Evolutionary conservation across 2,113 vertebrate genomes (phyloP).

Genomic region (Asarcornis scutulata): DNA sequence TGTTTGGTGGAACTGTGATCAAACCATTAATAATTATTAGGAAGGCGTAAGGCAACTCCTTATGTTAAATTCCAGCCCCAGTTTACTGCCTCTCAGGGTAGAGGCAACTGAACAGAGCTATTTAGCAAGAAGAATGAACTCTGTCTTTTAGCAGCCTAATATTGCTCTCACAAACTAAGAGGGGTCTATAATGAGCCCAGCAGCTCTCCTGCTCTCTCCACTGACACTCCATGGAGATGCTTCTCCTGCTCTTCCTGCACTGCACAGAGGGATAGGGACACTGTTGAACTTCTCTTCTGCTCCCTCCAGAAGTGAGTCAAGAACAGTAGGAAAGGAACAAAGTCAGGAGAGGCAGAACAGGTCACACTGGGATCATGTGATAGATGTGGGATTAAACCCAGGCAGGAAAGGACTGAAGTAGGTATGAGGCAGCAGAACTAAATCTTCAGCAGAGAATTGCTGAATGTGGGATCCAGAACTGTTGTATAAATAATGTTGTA

Average conservation of each 20-base stretch:
- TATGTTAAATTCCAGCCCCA: background rate
- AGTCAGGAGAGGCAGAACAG: fast-evolving
- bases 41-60: background rate
- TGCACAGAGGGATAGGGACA: too few relatives aligned
- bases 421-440: background rate
- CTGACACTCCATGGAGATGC: background rate
- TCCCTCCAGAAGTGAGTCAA: background rate
- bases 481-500: background rate
- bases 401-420: background rate
- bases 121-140: background rate
- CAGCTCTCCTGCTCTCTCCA: background rate
- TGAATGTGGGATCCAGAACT: background rate
- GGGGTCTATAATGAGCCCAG: background rate
- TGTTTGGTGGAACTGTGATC: background rate
- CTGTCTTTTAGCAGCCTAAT: background rate
- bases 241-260: background rate
- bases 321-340: background rate
- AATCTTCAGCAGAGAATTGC: background rate
- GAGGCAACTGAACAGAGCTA: background rate
- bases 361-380: background rate
- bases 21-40: background rate
- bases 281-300: background rate
- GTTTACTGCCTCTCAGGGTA: background rate
- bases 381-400: background rate
- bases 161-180: background rate